Evolutionary conservation across 2,888 invertebrate species (phyloP).

Genomic region (Rhingia campestris): DNA sequence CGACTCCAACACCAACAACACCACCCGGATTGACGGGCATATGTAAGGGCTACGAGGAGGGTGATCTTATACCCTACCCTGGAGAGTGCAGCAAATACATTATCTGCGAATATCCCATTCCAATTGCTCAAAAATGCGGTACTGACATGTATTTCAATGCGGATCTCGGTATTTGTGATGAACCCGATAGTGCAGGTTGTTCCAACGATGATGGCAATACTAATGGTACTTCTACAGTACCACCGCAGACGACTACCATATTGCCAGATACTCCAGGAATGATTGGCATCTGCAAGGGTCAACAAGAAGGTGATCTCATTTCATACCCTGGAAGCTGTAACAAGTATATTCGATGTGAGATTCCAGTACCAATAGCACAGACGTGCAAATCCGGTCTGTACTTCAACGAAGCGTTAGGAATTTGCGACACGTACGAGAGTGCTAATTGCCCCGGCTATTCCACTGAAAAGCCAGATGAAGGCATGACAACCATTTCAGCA

Average conservation of each 20-base stretch:
- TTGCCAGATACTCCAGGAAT: constrained; percentile 47
- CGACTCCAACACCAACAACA: constrained; percentile 56
- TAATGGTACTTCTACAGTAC: constrained; percentile 10
- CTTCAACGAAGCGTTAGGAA: constrained; percentile 76
- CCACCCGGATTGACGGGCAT: constrained; percentile 68
- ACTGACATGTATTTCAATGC: constrained; percentile 76
- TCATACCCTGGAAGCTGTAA: constrained; percentile 68
- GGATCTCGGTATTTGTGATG: constrained; percentile 77
- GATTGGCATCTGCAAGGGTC: constrained; percentile 68
- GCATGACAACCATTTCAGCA: constrained; percentile 28
- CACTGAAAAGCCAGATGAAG: not conserved
- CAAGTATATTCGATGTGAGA: constrained; percentile 71
- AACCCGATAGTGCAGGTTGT: constrained; percentile 76
- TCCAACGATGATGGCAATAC: constrained; percentile 1
- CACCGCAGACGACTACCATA: constrained; percentile 23
- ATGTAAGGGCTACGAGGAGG: constrained; percentile 61
- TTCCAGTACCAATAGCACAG: constrained; percentile 66
- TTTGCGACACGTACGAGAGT: constrained; percentile 77
- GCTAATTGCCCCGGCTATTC: constrained; percentile 75
- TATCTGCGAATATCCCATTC: constrained; percentile 71
- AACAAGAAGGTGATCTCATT: constrained; percentile 57
- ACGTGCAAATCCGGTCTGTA: constrained; percentile 76
- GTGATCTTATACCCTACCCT: constrained; percentile 67
- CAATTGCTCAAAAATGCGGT: constrained; percentile 44
- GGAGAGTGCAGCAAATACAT: constrained; percentile 76